phyloP scores from a whole-genome alignment of 1,140 invertebrate genomes.

The Andricus grossulariae region DNA sequence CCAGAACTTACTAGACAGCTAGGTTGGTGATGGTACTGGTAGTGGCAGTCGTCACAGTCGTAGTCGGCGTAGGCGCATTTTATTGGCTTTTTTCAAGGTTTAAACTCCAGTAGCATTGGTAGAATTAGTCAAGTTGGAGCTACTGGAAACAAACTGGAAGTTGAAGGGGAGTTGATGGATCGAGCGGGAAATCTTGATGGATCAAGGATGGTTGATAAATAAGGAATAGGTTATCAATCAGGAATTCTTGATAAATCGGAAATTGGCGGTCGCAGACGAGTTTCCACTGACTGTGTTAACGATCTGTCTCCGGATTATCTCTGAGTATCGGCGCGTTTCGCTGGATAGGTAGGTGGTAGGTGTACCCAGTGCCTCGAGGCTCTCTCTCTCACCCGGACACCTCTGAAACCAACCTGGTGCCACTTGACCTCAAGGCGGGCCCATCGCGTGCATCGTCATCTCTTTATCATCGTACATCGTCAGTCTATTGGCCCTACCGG shows the following conservation, averaged over 20 bases:
- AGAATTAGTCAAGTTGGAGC: not conserved
- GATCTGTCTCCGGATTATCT: conserved; percentile 61
- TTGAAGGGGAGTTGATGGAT: not conserved
- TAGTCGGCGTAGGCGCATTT: conserved; percentile 5
- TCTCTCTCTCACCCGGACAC: conserved; percentile 67
- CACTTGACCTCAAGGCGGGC: conserved; percentile 70
- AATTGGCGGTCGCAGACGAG: conserved; percentile 28
- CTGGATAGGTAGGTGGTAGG: conserved; percentile 60
- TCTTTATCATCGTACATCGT: conserved; percentile 73
- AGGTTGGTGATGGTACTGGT: conserved; percentile 62
- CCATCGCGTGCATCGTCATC: conserved; percentile 69
- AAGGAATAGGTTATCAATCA: not conserved
- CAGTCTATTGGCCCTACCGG: conserved; percentile 74
- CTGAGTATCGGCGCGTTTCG: conserved; percentile 61
- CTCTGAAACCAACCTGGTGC: conserved; percentile 67
- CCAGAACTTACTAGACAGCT: conserved; percentile 65
- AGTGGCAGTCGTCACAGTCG: conserved; percentile 46
- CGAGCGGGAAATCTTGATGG: not conserved
- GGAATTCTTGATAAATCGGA: not conserved
- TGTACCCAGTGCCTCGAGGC: conserved; percentile 58
- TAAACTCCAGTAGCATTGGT: conserved; percentile 17
- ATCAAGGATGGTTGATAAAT: not conserved
- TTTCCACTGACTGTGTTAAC: conserved; percentile 45
- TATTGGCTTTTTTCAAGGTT: not conserved
- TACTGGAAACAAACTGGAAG: conserved; percentile 5